Evolutionary conservation across 2,888 invertebrate genomes (phyloP), one percentile per base, ranked within the genome.

Genomic region (Pterobdella sp.): DNA sequence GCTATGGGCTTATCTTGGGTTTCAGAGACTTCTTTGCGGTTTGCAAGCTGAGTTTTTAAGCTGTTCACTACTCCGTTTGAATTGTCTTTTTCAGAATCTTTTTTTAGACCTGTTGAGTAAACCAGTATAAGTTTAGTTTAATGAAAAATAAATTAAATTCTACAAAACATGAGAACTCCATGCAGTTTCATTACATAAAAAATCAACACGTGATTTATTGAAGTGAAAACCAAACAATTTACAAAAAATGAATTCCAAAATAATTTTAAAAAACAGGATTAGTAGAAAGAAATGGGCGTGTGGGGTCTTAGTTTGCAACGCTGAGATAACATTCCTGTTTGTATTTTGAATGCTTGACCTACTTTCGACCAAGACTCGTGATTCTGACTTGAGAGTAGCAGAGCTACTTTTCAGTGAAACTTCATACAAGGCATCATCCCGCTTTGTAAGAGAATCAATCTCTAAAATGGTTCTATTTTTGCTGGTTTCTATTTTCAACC

Each of bases 371-470:
- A 70, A 35, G 52, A 70, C 22, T 56, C 56, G 52, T 18, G 52
- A 49, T n/a, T 49, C 1, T 4, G 70, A 56, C 14, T 31, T 31
- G n/a, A 56, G 52, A 31, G 26, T 35, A 32, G 34, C 70, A 0
- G 49, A 32, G n/a, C 32, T 32, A 31, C 56, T 70, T 29, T 14
- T 34, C 7, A 49, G 34, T n/a, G 29, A 34, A 31, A 66, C 66
- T 29, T 10, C 34, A 32, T 73, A 73, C 35, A 56, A 49, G 1
- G 52, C 65, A 31, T 73, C 73, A 60, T 73, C 73, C 31, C 60
- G 35, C 10, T 14, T 10, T 3, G 52, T 36, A 22, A 35, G 52
- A 26, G 32, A 49, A 35, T 56, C 49, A 29, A 68, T 49, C 3
- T 32, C 14, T 22, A 73, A 37, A 31, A 49, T 26, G 26, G 52